Evolutionary conservation across 2,113 vertebrate genomes (phyloP), one percentile per base, ranked within the genome.

Genomic region (Osmerus eperlanus): DNA sequence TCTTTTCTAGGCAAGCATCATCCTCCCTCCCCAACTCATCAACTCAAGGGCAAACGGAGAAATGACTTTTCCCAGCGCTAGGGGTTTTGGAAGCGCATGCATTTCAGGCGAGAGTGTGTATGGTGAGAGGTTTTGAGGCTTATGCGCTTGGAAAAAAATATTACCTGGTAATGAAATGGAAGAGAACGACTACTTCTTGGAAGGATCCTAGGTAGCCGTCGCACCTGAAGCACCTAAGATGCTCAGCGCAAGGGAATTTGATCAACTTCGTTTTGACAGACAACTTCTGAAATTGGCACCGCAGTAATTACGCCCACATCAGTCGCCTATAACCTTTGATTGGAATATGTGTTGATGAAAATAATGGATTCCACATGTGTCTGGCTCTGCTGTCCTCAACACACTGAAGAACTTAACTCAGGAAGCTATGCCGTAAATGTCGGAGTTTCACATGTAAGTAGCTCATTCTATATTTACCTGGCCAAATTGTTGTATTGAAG

Each of bases 371-470:
- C 76, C 77, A 75, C 79, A 14, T 60, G 84, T 71, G 81, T 65
- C 78, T 75, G 77, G 79, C 72, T 73, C 68, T 71, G 80, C 23
- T 71, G 78, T 81, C 77, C 72, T 69, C 75, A 70, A 67, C 85
- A 84, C 75, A 23, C 67, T 41, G 36, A 80, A 81, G 67, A 82
- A 81, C 62, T 81, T 69, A 65, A 83, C 75, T 83, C 77, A 83
- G 83, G 78, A 90, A 85, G 86, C 68, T 41, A 84, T 78, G 89
- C 86, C 83, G 72, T 86, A 69, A 85, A 89, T 79, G 74, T 83
- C 80, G 83, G 84, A 89, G 83, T 90, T 92, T 90, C 88, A 84
- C 55, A 83, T 81, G 91, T 91, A 80, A 90, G 91, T 91, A 85
- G 58, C 19, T 1, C 9, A 29, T 2, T 51, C 56, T 23, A 32